phyloP scores from a whole-genome alignment of 1,140 invertebrate genomes.

The Drosophila lacteicornis region DNA sequence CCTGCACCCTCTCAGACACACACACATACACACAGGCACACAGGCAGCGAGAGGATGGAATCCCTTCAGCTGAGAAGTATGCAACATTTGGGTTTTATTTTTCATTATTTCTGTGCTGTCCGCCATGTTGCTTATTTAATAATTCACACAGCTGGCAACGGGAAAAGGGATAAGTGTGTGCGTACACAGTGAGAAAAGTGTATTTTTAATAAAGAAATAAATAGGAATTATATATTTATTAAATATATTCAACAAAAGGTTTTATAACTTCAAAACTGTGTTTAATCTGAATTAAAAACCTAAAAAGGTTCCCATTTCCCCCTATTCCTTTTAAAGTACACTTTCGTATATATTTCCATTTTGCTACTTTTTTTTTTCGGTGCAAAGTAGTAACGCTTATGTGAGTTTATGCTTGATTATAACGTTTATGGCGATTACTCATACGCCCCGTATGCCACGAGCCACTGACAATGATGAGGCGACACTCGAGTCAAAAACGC shows the following conservation, averaged over 20 bases:
- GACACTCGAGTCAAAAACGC: conserved; percentile 75
- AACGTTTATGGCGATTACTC: conserved; percentile 70
- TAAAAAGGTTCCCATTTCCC: too few relatives aligned
- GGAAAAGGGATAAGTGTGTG: neutral
- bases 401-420: conserved; percentile 61
- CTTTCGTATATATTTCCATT: too few relatives aligned
- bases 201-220: neutral
- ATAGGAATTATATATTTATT: neutral
- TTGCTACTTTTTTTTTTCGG: conserved; percentile 1
- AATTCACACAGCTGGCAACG: conserved; percentile 50
- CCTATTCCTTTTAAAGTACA: too few relatives aligned
- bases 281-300: too few relatives aligned
- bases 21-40: neutral
- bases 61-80: conserved; percentile 30
- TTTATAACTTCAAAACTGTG: too few relatives aligned
- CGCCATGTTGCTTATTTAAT: conserved; percentile 58
- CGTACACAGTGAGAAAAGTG: neutral
- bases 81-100: conserved; percentile 55
- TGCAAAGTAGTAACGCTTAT: conserved; percentile 22
- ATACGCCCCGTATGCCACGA: conserved; percentile 52
- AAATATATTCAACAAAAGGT: neutral
- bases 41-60: neutral
- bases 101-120: conserved; percentile 46
- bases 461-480: conserved; percentile 61
- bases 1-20: neutral